Base-by-base conservation (phyloP, 2,888 invertebrate genomes). In the Hirtodrosophila duncani region DNA sequence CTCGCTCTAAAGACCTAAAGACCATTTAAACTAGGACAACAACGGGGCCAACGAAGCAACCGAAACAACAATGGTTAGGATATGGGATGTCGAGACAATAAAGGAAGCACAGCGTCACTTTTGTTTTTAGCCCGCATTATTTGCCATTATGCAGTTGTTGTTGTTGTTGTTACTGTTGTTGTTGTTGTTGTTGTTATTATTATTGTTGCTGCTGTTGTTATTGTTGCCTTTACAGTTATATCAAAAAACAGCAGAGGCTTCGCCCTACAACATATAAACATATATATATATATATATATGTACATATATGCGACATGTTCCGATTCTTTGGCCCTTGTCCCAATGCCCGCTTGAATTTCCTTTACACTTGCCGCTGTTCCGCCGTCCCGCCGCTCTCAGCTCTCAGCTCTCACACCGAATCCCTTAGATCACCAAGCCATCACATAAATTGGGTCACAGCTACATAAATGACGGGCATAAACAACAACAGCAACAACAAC, bases 21-120 rank as follows among this genome's bases (percentile, higher is more conserved):
- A 68, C 70, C 65, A 66, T 67, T 77, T 67, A 65, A 80, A 80
- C 61, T 80, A 69, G 83, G 83, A 58, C 79, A 83, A 64, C 39
- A 34, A 29, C 59, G 34, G 34, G 49, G 42, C 61, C 52, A 14
- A 24, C 20, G 23, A 17, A 39, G 31, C 33, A 52, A 39, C 26
- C 41, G 48, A 10, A 33, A 41, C 55, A 61, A 69, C 66, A 69
- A 68, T 63, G 56, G 18, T 20, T n/a, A 61, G 62, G 58, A 81
- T 81, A 60, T 82, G n/a, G n/a, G n/a, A n/a, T n/a, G 81, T 78
- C 78, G 62, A 62, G 79, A 64, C 65, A 72, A 72, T 79, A 83
- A 78, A 78, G 66, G 71, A 80, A 67, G 56, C 64, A 52, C 5
- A 29, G 33, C 67, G 72, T 62, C 65, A 68, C 81, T 77, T 77